Conservation (phyloP, 2,888 invertebrate genomes). For the Catocala sponsa region DNA sequence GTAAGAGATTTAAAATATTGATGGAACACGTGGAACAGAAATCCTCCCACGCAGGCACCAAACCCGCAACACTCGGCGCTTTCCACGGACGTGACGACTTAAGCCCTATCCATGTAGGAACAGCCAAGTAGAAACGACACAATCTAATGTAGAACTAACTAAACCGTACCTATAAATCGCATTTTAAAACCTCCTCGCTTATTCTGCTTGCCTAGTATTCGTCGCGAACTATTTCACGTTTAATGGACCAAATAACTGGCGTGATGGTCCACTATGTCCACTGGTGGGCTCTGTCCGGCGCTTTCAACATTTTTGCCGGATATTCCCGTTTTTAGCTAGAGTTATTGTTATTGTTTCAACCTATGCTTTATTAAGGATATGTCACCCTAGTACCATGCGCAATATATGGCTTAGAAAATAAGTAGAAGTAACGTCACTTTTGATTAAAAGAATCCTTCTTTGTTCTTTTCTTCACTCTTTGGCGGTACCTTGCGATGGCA, state of each 20-base stretch:
- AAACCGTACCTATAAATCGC: conserved; percentile 65
- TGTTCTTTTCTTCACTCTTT: too few relatives aligned
- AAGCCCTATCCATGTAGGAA: too few relatives aligned
- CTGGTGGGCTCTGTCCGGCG: conserved; percentile 67
- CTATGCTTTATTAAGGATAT: conserved; percentile 41
- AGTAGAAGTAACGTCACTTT: too few relatives aligned
- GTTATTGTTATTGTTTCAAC: conserved; percentile 75
- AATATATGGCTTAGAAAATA: not conserved
- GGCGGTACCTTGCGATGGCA: too few relatives aligned
- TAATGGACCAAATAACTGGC: conserved; percentile 83
- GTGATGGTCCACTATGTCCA: conserved; percentile 75
- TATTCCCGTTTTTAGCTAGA: conserved; percentile 74
- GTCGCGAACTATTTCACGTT: conserved; percentile 80
- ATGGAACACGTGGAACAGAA: too few relatives aligned
- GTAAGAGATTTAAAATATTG: too few relatives aligned
- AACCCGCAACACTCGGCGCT: too few relatives aligned
- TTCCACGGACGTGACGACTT: too few relatives aligned
- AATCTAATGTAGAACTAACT: too few relatives aligned
- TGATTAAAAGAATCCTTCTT: too few relatives aligned
- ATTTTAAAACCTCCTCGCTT: conserved; percentile 66
- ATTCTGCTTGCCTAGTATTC: conserved; percentile 50
- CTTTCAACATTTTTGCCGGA: conserved; percentile 77
- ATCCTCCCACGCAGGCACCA: too few relatives aligned
- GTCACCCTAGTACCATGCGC: conserved; percentile 32
- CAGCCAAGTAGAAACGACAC: too few relatives aligned